A percentile compares a stretch with the other conserved stretches of the same genome.
Conservation (phyloP, 1,140 invertebrate species). For the Amphibalanus amphitrite region DNA sequence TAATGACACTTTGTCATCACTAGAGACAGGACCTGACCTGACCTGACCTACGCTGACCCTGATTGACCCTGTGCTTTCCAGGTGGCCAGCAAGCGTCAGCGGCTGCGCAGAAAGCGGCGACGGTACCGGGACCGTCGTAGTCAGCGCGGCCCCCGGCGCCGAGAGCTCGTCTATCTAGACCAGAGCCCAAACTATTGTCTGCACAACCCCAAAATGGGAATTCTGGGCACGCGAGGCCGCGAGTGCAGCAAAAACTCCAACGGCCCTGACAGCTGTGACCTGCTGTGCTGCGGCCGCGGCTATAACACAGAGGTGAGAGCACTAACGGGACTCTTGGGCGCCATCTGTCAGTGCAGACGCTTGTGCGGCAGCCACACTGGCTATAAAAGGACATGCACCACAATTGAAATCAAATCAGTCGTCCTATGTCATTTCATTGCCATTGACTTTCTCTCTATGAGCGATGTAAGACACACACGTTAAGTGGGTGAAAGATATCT, state of each 20-base stretch:
- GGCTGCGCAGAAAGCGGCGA: not conserved
- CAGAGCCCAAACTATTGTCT: slow-evolving; percentile 83
- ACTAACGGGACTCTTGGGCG: too few species aligned
- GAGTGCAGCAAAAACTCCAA: slow-evolving; percentile 41
- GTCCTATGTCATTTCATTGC: too few species aligned
- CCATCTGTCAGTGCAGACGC: too few species aligned
- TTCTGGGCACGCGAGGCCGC: slow-evolving; percentile 39
- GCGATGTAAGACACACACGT: too few species aligned
- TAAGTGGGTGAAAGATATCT: too few species aligned
- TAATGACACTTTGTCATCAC: too few species aligned
- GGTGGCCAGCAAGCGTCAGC: not conserved
- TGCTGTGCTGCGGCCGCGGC: slow-evolving; percentile 45
- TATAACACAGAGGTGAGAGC: slow-evolving; percentile 39
- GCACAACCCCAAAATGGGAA: slow-evolving; percentile 64
- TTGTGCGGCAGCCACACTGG: too few species aligned
- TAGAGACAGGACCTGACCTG: too few species aligned
- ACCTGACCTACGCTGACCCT: too few species aligned
- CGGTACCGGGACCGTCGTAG: not conserved
- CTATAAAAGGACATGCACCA: too few species aligned
- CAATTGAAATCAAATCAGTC: too few species aligned
- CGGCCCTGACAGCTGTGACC: slow-evolving; percentile 43
- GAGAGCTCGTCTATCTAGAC: slow-evolving; percentile 65
- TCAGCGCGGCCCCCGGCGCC: not conserved
- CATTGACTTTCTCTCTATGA: too few species aligned
- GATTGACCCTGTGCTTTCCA: not conserved